Conservation (phyloP, 2,888 invertebrate genomes). For the Desoria tigrina region DNA sequence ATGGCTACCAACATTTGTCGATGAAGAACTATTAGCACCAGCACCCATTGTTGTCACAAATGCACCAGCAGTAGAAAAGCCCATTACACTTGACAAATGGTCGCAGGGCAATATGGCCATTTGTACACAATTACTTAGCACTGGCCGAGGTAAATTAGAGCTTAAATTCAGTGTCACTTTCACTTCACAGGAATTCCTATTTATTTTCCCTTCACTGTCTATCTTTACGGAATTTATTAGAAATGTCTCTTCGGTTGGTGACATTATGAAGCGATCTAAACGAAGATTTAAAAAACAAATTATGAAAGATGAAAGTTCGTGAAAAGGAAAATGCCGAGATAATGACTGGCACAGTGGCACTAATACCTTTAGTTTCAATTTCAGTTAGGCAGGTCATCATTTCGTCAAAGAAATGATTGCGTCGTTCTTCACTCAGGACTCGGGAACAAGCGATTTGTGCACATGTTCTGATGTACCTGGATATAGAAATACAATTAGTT, state of each 20-base stretch:
- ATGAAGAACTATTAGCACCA: constrained; percentile 22
- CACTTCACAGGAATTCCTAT: constrained; percentile 46
- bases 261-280: constrained; percentile 41
- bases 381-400: constrained; percentile 69
- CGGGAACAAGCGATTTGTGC: constrained; percentile 70
- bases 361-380: constrained; percentile 39
- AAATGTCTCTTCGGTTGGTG: constrained; percentile 48
- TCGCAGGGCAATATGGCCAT: constrained; percentile 50
- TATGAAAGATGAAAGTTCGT: not conserved
- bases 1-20: constrained; percentile 22
- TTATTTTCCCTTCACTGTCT: constrained; percentile 49
- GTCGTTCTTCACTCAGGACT: constrained; percentile 69
- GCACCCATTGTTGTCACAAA: constrained; percentile 12
- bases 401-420: constrained; percentile 78
- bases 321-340: not conserved
- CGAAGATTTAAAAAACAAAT: constrained; percentile 19
- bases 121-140: constrained; percentile 45
- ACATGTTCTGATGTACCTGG: constrained; percentile 73
- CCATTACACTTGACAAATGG: constrained; percentile 23
- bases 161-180: constrained; percentile 38
- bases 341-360: constrained; percentile 12
- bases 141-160: constrained; percentile 47
- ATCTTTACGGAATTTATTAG: constrained; percentile 44
- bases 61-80: constrained; percentile 5
- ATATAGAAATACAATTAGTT: constrained; percentile 43